Evolutionary conservation across 1,140 invertebrate genomes (phyloP).

Genomic region (Tetramorium parvispinum): DNA sequence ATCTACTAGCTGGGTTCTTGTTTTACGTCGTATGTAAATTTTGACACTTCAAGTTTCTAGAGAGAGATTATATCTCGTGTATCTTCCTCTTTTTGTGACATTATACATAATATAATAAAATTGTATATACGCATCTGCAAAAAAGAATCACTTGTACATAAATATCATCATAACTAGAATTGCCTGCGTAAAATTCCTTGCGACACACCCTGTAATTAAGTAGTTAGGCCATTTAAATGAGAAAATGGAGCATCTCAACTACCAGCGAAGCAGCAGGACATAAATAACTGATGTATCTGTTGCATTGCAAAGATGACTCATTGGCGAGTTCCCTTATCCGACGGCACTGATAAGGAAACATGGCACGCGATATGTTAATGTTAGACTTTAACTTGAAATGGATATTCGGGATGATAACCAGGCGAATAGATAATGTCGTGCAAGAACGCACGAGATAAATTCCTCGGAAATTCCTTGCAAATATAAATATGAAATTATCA

Average conservation of each 20-base stretch:
- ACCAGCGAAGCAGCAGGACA: neutral
- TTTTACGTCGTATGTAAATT: neutral
- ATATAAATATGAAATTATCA: neutral
- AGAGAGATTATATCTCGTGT: neutral
- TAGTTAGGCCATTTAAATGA: neutral
- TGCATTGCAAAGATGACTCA: slow-evolving; percentile 40
- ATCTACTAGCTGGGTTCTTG: neutral
- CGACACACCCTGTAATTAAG: slow-evolving; percentile 1
- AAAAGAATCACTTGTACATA: neutral
- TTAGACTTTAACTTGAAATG: slow-evolving; percentile 47
- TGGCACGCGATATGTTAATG: slow-evolving; percentile 19
- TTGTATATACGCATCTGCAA: neutral
- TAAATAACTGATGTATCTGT: slow-evolving; percentile 29
- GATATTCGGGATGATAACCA: slow-evolving; percentile 14
- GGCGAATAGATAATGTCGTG: neutral
- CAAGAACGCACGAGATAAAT: slow-evolving; percentile 1
- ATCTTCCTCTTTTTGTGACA: neutral
- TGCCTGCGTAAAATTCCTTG: neutral
- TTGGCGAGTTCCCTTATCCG: slow-evolving; percentile 34
- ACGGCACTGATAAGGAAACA: slow-evolving; percentile 45
- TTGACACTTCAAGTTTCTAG: neutral
- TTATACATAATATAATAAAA: neutral
- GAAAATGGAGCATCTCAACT: slow-evolving; percentile 7
- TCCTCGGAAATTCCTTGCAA: neutral
- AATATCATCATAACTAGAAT: neutral